A percentile compares a stretch with the other conserved stretches of the same genome.
Evolutionary conservation across 2,797 vertebrate genomes (phyloP).

Genomic region (Bovichtus diacanthus): DNA sequence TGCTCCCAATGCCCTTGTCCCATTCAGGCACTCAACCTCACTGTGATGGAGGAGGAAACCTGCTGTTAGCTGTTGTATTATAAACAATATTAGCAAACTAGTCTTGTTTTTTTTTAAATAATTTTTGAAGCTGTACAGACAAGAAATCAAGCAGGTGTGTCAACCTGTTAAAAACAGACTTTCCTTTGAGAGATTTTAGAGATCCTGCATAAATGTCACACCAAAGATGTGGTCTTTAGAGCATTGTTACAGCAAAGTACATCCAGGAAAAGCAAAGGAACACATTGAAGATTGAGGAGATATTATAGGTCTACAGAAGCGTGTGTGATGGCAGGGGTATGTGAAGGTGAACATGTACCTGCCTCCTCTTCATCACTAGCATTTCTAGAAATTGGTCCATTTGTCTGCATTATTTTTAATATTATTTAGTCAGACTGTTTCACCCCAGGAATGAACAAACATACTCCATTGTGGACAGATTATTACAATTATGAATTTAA

Average conservation of each 20-base stretch:
- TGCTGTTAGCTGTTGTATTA: constrained; percentile 22
- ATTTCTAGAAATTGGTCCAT: constrained; percentile 10
- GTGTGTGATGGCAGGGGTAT: constrained; percentile 30
- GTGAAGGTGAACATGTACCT: constrained; percentile 74
- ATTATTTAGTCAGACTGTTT: neutral
- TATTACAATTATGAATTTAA: neutral
- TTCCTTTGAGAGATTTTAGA: neutral
- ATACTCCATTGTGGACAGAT: accelerated
- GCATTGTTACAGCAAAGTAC: neutral
- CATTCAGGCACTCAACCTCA: constrained; percentile 50
- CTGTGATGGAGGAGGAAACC: constrained; percentile 49
- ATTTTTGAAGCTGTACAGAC: neutral
- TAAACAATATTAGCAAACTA: neutral
- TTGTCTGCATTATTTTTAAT: neutral
- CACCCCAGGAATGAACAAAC: neutral
- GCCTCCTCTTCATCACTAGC: constrained; percentile 19
- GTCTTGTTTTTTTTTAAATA: neutral
- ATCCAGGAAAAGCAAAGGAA: neutral
- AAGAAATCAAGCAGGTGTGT: constrained; percentile 1
- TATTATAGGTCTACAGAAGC: neutral
- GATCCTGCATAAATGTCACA: neutral
- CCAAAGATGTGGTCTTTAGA: neutral
- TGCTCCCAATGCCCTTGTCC: constrained; percentile 72
- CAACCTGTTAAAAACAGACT: neutral
- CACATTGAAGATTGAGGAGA: neutral